Evolutionary conservation across 2,797 vertebrate species (phyloP).

Genomic region (Glossophaga mutica): DNA sequence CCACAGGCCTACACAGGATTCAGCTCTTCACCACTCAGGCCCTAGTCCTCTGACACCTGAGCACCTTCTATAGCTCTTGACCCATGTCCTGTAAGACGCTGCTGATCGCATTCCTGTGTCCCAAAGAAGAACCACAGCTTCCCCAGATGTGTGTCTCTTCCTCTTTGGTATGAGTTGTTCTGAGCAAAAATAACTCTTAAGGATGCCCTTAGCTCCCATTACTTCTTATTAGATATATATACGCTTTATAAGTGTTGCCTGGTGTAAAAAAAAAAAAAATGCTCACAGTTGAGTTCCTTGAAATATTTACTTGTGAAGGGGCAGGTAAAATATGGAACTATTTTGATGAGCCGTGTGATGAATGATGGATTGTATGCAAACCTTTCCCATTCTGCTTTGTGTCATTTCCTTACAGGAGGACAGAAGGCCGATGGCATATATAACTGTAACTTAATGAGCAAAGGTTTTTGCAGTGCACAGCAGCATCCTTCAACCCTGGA

Average conservation of each 20-base stretch:
- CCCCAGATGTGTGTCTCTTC: constrained; percentile 34
- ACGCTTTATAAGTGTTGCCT: neutral
- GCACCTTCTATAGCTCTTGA: constrained; percentile 12
- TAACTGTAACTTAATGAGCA: neutral
- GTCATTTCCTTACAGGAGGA: neutral
- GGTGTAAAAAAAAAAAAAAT: neutral
- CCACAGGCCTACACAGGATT: constrained; percentile 27
- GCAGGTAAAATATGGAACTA: neutral
- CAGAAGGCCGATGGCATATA: neutral
- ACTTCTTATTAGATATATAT: neutral
- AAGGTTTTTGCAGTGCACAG: neutral
- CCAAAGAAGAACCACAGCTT: constrained; percentile 54
- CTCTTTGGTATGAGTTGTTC: constrained; percentile 55
- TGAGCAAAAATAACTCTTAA: constrained; percentile 75
- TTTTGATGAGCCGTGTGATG: neutral
- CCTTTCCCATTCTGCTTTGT: neutral
- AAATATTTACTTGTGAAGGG: neutral
- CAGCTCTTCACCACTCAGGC: constrained; percentile 46
- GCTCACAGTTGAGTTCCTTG: neutral
- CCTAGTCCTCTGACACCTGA: neutral
- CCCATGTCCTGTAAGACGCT: neutral
- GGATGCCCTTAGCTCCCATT: constrained; percentile 70
- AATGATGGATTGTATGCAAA: neutral
- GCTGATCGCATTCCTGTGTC: constrained; percentile 1
- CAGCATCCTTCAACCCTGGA: neutral